Base-by-base conservation (phyloP, 2,797 vertebrate genomes). In the Anguilla pacifica region DNA sequence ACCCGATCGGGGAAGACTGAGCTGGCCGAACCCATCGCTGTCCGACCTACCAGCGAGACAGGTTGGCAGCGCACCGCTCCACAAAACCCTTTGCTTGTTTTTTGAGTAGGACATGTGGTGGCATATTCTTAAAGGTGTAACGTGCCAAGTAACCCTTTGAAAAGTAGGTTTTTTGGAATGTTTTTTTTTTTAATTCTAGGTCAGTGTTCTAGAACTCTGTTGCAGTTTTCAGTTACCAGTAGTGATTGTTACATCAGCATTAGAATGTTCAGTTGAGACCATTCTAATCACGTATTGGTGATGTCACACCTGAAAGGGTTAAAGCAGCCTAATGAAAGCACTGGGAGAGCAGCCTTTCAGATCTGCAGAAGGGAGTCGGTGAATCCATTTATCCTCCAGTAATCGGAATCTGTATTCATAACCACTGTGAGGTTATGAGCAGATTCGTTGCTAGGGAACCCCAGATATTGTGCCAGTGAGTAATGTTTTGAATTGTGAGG, bases 1-100 rank as follows among this genome's bases (percentile, higher is more conserved):
- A 99, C 99, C 9, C 96, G 96, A 89, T 99, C 99, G 19, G 99
- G 99, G 86, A 99, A 99, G 92, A 99, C 99, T 0, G 98, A 99
- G 88, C 92, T 99, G 92, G 97, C 98, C 4, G 99, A 99, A 94
- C 98, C 98, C 0, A 98, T 99, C 57, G 99, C 99, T 85, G 94
- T 99, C 88, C 97, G 98, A 91, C 99, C 98, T 88, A 99, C 98
- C 59, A 99, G 99, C 94, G 98, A 99, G 95, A 99, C 99, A 92
- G 98, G 99, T 99, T 90, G 92, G 95, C 84, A 51, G 3, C 22
- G 5, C 61, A 25, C 22, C n/a, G 5, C 61, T 67, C 61, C 61
- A 5, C 61, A 0, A 25, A 67, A 25, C 61, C 22, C 61, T n/a
- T 9, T 1, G 61, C 9, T 25, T n/a, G 61, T 67, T n/a, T 67